Evolutionary conservation across 2,888 invertebrate genomes (phyloP), one percentile per base, ranked within the genome.

Genomic region (Stenodema calcarata): DNA sequence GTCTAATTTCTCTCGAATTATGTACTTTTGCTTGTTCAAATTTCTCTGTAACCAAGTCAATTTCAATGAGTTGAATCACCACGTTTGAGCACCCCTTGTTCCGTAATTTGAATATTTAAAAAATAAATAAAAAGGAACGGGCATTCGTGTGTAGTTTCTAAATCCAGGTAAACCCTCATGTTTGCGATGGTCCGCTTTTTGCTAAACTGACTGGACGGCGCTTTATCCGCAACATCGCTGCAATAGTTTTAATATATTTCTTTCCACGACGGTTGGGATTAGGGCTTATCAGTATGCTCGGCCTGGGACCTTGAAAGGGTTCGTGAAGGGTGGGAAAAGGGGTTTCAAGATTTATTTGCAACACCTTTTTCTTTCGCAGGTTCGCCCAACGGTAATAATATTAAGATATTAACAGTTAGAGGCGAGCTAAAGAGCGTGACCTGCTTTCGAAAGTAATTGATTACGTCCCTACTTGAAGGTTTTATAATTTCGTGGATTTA

Each of bases 301-400:
- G 30, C 70, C 70, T 50, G 70, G 27, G 70, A 27, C 70, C 28
- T 70, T 70, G 28, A 27, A 14, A 14, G 27, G 70, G 50, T 7
- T 7, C 7, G 4, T 11, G n/a, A n/a, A n/a, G n/a, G 16, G n/a
- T 14, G n/a, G 50, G 50, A 9, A n/a, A n/a, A n/a, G n/a, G n/a
- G n/a, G n/a, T n/a, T n/a, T n/a, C n/a, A n/a, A 50, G 70, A 70
- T 70, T 70, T 70, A 70, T 70, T 70, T 16, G 70, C 70, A 16
- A 70, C 27, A 30, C 30, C 70, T 27, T 70, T 70, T 50, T 50
- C n/a, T 50, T 50, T n/a, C 16, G n/a, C 50, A 35, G 35, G 47
- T n/a, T 47, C n/a, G 1, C 50, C 50, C 50, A 16, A 6, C n/a
- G 50, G n/a, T 50, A 50, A 50, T 50, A 50, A n/a, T 50, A 16